Base-by-base conservation (phyloP, 2,888 invertebrate species). In the Acrobasis repandana region DNA sequence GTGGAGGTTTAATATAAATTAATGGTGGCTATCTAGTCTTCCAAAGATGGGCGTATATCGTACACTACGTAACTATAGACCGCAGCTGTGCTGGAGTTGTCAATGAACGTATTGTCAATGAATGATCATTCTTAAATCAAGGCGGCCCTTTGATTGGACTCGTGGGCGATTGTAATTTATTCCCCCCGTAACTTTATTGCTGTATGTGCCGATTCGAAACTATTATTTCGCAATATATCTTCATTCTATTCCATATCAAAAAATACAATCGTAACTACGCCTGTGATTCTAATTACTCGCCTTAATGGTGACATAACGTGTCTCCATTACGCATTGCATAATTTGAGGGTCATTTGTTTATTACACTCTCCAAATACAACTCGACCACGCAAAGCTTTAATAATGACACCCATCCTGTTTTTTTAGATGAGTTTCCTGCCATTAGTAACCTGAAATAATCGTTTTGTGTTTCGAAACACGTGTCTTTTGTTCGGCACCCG, bases 351-450 rank as follows among this genome's bases (percentile, higher is more conserved):
- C 66, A 66, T 70, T 71, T 65, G 72, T 73, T 72, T 54, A 70
- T 67, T 67, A 71, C 73, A 66, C 73, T 73, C 73, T 73, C 75
- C 64, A 74, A 77, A 72, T 28, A 28, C 28, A 28, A 28, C 28
- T 28, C 69, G 67, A 68, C 33, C 85, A 85, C 82, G 84, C 84
- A 67, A 82, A 71, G 75, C 70, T 77, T 72, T 71, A 67, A 74
- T 83, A 81, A 80, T 76, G 78, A 73, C 74, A 72, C 62, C 65
- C 75, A 71, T 79, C 77, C 79, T 83, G 81, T 84, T 85, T 76
- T 85, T 82, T 79, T 75, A 82, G 75, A 79, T 63, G 67, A 71
- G 71, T 78, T 78, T 79, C 75, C 79, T 72, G 75, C 74, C 73
- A 76, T 76, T 76, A 77, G 73, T 43, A 66, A 68, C 63, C 67